Evolutionary conservation across 2,797 vertebrate genomes (phyloP).

Genomic region (Limosa lapponica): DNA sequence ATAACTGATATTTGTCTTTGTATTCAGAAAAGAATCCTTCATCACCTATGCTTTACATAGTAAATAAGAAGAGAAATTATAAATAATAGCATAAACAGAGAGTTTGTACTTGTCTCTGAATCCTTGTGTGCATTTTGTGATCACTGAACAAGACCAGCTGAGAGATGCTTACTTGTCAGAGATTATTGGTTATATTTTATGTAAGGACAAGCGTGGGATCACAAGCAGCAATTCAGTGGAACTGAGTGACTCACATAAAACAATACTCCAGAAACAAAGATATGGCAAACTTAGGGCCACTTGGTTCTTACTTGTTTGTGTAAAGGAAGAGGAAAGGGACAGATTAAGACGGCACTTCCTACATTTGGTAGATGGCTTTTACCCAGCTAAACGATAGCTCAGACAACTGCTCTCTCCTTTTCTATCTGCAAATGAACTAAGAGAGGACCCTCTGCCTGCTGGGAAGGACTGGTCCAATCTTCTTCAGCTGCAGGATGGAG

Average conservation of each 20-base stretch:
- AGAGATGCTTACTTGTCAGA: background rate
- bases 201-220: background rate
- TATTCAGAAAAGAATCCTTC: background rate
- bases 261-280: background rate
- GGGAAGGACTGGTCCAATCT: background rate
- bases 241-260: background rate
- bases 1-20: background rate
- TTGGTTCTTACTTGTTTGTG: background rate
- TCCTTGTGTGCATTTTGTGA: background rate
- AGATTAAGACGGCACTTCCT: background rate
- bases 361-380: rapidly evolving
- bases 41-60: background rate
- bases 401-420: background rate
- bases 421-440: background rate
- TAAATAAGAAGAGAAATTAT: background rate
- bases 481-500: background rate
- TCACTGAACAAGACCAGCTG: background rate
- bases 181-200: background rate
- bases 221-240: background rate
- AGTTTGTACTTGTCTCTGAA: background rate
- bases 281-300: background rate
- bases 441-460: background rate
- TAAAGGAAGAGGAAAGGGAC: background rate
- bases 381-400: background rate
- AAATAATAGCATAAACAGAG: background rate